Evolutionary conservation across 2,113 vertebrate species (phyloP).

Genomic region (Coturnix japonica): DNA sequence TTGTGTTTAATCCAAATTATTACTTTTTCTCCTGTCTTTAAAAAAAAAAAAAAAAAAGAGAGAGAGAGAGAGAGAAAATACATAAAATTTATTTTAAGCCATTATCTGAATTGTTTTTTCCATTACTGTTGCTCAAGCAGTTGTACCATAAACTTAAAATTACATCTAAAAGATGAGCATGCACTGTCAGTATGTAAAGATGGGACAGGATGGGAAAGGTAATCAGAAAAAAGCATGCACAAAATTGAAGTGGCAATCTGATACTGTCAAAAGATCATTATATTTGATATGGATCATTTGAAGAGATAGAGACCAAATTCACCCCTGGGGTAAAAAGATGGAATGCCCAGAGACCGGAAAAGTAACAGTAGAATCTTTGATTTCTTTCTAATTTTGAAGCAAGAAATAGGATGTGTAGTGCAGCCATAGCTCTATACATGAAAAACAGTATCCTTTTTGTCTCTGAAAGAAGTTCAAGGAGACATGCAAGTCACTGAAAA

Average conservation of each 20-base stretch:
- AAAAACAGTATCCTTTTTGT: not conserved
- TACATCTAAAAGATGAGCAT: slow-evolving; percentile 10
- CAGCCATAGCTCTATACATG: not conserved
- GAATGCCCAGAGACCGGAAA: not conserved
- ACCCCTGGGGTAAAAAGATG: not conserved
- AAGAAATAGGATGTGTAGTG: not conserved
- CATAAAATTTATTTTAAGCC: not conserved
- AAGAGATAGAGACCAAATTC: slow-evolving; percentile 6
- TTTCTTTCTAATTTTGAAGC: not conserved
- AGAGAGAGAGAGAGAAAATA: not conserved
- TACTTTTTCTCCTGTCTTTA: not conserved
- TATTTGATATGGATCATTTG: slow-evolving; percentile 33
- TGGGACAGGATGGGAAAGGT: not conserved
- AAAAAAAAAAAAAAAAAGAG: not conserved
- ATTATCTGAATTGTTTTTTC: slow-evolving; percentile 25
- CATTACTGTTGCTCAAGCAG: slow-evolving; percentile 2
- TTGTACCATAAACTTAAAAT: slow-evolving; percentile 4
- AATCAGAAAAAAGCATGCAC: not conserved
- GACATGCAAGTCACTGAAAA: not conserved
- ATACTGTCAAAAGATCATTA: slow-evolving; percentile 25
- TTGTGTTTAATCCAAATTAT: not conserved
- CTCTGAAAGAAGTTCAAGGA: not conserved
- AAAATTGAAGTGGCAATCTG: slow-evolving; percentile 31
- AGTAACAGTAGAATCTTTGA: not conserved
- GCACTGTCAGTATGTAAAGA: not conserved